Percentiles rank a stretch among this genome's conserved stretches.
These are phyloP conservation scores for Coturnix japonica DNA, from an alignment of 2,113 vertebrate species.

Conservation along the genomic window DNA sequence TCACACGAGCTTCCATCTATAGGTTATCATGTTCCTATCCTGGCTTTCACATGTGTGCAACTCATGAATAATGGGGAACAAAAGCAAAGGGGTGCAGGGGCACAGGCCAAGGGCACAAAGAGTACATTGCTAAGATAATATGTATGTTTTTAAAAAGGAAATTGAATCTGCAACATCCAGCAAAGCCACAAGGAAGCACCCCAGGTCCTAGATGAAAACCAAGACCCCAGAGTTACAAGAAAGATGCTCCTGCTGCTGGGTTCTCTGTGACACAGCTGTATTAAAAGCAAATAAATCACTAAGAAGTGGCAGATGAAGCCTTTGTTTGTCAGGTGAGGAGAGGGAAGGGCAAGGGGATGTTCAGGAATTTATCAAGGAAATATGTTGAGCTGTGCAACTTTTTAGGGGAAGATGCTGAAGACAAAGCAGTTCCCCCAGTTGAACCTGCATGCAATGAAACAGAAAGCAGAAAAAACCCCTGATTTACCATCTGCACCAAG, in stretches of 20 bases:
- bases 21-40: not conserved
- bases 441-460: conserved; percentile 27
- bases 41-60: not conserved
- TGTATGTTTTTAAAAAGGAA: too few relatives aligned
- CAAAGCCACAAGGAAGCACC: not conserved
- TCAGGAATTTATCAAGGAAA: conserved; percentile 72
- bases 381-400: conserved; percentile 71
- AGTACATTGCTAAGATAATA: not conserved
- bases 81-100: not conserved
- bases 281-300: conserved; percentile 68
- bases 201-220: not conserved
- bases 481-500: not conserved
- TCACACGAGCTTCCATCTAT: not conserved
- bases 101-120: not conserved
- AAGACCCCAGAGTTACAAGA: not conserved
- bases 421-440: conserved; percentile 40
- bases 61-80: not conserved
- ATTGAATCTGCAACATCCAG: not conserved
- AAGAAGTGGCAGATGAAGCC: conserved; percentile 38
- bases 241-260: not conserved
- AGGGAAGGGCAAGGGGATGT: conserved; percentile 49
- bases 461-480: not conserved
- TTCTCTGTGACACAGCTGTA: not conserved
- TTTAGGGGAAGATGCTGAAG: conserved; percentile 38
- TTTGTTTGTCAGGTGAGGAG: conserved; percentile 59